These are phyloP conservation scores for Pantherophis guttatus DNA, from an alignment of 2,113 vertebrate genomes.

Conservation along the genomic window DNA sequence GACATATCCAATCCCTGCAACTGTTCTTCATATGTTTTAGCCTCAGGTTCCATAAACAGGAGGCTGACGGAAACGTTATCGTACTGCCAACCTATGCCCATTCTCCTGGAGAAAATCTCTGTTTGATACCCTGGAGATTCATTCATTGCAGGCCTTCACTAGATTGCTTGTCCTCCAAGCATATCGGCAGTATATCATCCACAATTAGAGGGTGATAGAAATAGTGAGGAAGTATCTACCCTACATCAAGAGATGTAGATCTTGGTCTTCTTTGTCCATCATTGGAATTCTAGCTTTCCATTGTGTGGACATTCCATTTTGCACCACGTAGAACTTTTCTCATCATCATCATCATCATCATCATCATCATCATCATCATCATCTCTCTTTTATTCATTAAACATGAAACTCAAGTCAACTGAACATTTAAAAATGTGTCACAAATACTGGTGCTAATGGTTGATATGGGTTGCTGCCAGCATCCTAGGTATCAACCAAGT, in stretches of 20 bases:
- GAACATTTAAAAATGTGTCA: too few species aligned
- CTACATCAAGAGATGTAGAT: background rate
- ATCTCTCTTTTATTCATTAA: too few species aligned
- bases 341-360: too few species aligned
- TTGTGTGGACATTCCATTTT: background rate
- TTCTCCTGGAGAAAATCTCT: background rate
- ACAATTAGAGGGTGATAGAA: background rate
- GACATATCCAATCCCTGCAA: too few species aligned
- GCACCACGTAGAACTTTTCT: background rate
- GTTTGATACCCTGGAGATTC: background rate
- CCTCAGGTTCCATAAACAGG: too few species aligned
- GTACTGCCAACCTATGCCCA: background rate
- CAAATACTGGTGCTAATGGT: too few species aligned
- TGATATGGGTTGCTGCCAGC: too few species aligned
- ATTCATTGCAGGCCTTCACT: background rate
- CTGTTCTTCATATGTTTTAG: too few species aligned
- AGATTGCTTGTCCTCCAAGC: background rate
- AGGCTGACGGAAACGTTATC: background rate
- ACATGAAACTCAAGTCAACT: too few species aligned
- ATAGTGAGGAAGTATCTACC: background rate
- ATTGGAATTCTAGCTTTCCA: background rate
- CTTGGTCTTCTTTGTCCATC: too few species aligned
- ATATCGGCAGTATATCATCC: background rate
- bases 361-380: background rate
- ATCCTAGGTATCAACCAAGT: too few species aligned